Conservation (phyloP, 2,797 vertebrate genomes). For the Hoplostethus atlanticus region DNA sequence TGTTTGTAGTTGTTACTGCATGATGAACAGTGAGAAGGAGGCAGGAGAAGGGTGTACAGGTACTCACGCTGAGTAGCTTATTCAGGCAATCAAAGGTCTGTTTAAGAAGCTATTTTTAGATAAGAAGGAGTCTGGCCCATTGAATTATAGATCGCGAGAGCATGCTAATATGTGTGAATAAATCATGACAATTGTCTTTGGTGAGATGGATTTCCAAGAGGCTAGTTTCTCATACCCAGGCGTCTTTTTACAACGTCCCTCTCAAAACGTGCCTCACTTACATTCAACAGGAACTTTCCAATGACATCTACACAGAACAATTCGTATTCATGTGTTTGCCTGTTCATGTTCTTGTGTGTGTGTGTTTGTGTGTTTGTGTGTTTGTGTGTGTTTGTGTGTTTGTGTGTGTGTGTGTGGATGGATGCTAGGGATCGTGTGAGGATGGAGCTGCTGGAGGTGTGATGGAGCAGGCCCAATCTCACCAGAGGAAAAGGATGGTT, state of each 20-base stretch:
- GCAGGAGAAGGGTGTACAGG: conserved; percentile 61
- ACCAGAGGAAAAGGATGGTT: conserved; percentile 56
- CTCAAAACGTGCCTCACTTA: conserved; percentile 14
- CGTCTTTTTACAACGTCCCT: conserved; percentile 28
- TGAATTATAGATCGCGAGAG: conserved; percentile 84
- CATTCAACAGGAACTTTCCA: conserved; percentile 17
- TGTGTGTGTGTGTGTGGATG: conserved; percentile 37
- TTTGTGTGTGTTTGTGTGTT: conserved; percentile 42
- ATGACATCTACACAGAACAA: conserved; percentile 19
- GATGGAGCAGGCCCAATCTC: conserved; percentile 63
- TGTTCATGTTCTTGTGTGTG: conserved; percentile 28
- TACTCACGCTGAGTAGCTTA: conserved; percentile 70
- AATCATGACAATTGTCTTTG: conserved; percentile 81
- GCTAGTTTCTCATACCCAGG: conserved; percentile 30
- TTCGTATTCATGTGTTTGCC: conserved; percentile 41
- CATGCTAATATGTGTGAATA: conserved; percentile 84
- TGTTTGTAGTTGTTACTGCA: conserved; percentile 62
- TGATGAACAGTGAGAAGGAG: conserved; percentile 75
- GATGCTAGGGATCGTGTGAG: conserved; percentile 80
- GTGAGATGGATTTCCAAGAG: conserved; percentile 60
- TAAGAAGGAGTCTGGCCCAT: conserved; percentile 64
- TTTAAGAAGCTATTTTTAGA: conserved; percentile 84
- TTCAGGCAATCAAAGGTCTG: conserved; percentile 79
- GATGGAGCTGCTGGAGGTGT: conserved; percentile 86
- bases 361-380: conserved; percentile 38